Conservation (phyloP, 2,113 vertebrate species). For the Monarcha castaneiventris region DNA sequence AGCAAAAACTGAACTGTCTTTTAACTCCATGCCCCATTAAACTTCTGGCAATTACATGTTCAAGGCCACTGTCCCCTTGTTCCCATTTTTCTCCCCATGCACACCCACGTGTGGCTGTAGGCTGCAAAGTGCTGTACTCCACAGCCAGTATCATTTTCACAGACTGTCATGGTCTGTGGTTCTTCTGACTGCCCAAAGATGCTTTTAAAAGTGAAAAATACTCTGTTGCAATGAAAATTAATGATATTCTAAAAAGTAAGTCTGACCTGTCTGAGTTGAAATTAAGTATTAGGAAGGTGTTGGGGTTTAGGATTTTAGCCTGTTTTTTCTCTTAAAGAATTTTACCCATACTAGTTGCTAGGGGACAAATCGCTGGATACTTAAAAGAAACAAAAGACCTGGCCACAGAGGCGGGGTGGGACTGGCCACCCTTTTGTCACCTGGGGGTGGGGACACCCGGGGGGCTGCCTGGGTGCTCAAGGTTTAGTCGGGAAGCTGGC, state of each 20-base stretch:
- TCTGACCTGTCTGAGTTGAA: not conserved
- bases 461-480: no score
- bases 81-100: not conserved
- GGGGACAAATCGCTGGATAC: no score
- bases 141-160: not conserved
- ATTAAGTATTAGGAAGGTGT: not conserved
- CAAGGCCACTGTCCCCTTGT: not conserved
- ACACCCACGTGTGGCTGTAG: not conserved
- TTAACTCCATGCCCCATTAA: not conserved
- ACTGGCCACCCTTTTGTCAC: no score
- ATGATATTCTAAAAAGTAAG: not conserved
- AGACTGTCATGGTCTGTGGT: not conserved
- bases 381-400: no score
- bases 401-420: no score
- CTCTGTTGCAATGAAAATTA: not conserved
- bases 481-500: no score
- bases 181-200: not conserved
- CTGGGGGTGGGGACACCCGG: no score
- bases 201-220: not conserved
- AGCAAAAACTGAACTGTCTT: not conserved
- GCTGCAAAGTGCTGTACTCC: accelerated
- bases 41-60: not conserved
- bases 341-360: no score
- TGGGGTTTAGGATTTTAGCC: no score
- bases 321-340: no score